Evolutionary conservation across 1,140 invertebrate species (phyloP).

Genomic region (Zaprionus taronus): DNA sequence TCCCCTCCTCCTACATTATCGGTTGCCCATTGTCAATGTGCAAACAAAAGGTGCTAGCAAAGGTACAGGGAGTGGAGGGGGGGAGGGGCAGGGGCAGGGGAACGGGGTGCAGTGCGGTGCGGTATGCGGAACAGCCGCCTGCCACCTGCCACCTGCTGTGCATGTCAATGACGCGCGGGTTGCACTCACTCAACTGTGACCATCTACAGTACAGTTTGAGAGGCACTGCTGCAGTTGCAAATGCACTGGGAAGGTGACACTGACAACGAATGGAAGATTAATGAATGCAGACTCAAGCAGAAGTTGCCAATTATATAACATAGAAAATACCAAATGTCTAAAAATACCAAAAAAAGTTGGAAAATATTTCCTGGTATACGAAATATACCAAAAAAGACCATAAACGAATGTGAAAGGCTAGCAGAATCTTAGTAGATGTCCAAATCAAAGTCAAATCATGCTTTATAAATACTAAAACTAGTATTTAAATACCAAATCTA

Average conservation of each 20-base stretch:
- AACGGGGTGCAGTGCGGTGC: slow-evolving; percentile 17
- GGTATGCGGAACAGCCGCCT: slow-evolving; percentile 34
- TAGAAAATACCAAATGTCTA: no score
- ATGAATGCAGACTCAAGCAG: no score
- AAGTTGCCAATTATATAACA: no score
- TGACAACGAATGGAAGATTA: background rate
- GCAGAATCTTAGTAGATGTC: no score
- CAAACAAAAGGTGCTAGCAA: slow-evolving; percentile 29
- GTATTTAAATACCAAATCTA: no score
- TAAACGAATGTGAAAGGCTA: no score
- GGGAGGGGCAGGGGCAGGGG: background rate
- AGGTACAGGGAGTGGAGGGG: background rate
- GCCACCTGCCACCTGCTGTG: slow-evolving; percentile 49
- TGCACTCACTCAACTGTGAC: slow-evolving; percentile 36
- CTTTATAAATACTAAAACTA: no score
- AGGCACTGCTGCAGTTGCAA: background rate
- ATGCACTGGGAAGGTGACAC: no score
- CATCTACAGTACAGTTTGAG: slow-evolving; percentile 8
- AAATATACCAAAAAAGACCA: no score
- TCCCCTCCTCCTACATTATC: slow-evolving; percentile 14
- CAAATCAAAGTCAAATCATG: no score
- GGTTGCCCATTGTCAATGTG: slow-evolving; percentile 24
- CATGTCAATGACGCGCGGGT: slow-evolving; percentile 48
- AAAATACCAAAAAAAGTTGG: no score
- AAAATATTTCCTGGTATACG: no score